These are phyloP conservation scores for Gobionotothen gibberifrons DNA, from an alignment of 2,797 vertebrate species.

Conservation along the genomic window DNA sequence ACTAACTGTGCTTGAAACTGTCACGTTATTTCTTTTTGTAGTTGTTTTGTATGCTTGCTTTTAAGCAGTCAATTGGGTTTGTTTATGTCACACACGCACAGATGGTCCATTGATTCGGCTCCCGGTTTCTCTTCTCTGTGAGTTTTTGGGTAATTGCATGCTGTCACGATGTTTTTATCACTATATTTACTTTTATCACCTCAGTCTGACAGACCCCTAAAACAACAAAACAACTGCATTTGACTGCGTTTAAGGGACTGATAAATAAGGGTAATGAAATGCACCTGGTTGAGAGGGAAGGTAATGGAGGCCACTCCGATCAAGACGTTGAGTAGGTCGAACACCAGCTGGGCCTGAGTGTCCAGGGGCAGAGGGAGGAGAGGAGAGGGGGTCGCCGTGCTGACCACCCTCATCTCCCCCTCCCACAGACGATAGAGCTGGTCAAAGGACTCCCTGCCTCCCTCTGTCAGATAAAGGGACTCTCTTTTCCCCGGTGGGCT, in stretches of 20 bases:
- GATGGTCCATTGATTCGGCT: slow-evolving; percentile 42
- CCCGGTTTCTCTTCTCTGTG: neutral
- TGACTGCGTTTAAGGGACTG: slow-evolving; percentile 33
- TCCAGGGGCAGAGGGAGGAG: slow-evolving; percentile 85
- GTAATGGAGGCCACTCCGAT: slow-evolving; percentile 94
- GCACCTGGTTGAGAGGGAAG: slow-evolving; percentile 93
- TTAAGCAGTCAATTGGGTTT: slow-evolving; percentile 36
- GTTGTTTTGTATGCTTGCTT: slow-evolving; percentile 5
- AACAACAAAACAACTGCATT: slow-evolving; percentile 28
- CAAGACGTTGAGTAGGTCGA: slow-evolving; percentile 93
- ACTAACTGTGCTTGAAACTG: slow-evolving; percentile 16
- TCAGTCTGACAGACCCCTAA: slow-evolving; percentile 24
- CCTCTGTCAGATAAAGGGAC: slow-evolving; percentile 92
- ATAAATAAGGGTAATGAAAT: slow-evolving; percentile 38
- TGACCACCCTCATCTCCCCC: slow-evolving; percentile 88
- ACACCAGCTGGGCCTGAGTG: slow-evolving; percentile 91
- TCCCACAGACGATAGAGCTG: slow-evolving; percentile 91
- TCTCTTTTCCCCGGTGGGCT: slow-evolving; percentile 94
- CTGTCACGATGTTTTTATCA: slow-evolving; percentile 23
- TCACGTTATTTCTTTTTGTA: slow-evolving; percentile 14
- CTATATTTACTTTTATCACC: slow-evolving; percentile 19
- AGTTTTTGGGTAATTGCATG: slow-evolving; percentile 26
- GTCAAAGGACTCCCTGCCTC: slow-evolving; percentile 94
- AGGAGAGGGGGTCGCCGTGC: slow-evolving; percentile 81
- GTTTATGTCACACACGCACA: slow-evolving; percentile 37